phyloP scores from a whole-genome alignment of 2,888 invertebrate species.

The Pseudolycoriella hygida region DNA sequence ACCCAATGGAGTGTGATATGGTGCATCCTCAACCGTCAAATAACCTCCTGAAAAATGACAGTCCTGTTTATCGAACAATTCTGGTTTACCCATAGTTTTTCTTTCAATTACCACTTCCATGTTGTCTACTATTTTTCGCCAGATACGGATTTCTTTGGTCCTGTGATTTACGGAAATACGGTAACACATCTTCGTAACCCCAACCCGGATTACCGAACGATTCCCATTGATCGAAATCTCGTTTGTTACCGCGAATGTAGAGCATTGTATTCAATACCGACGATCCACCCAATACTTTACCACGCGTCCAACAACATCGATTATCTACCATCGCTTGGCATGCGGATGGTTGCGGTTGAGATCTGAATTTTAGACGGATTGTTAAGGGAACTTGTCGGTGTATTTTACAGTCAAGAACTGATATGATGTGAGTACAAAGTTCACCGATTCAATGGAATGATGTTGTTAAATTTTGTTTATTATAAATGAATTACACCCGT shows the following conservation, averaged over 20 bases:
- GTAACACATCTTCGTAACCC: conserved; percentile 64
- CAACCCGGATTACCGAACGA: conserved; percentile 72
- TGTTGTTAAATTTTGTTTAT: too few relatives aligned
- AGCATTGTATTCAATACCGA: conserved; percentile 83
- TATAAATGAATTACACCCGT: too few relatives aligned
- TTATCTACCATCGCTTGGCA: conserved; percentile 75
- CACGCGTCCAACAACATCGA: conserved; percentile 77
- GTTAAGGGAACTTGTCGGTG: too few relatives aligned
- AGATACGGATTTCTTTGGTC: conserved; percentile 80
- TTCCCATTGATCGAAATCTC: conserved; percentile 81
- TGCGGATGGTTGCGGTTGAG: conserved; percentile 66
- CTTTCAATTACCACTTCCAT: conserved; percentile 40
- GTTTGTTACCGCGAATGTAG: conserved; percentile 71
- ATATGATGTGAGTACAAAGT: too few relatives aligned
- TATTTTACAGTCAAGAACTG: too few relatives aligned
- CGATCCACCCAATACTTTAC: conserved; percentile 75
- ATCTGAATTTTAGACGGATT: too few relatives aligned
- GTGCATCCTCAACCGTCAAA: conserved; percentile 27
- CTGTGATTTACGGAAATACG: conserved; percentile 72
- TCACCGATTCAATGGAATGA: too few relatives aligned
- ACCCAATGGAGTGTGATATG: conserved; percentile 46
- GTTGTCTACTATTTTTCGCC: conserved; percentile 52
- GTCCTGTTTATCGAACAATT: too few relatives aligned
- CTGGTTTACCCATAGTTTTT: too few relatives aligned
- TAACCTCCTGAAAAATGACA: conserved; percentile 25